Evolutionary conservation across 2,113 vertebrate genomes (phyloP).

Genomic region (Phrynocephalus versicolor): DNA sequence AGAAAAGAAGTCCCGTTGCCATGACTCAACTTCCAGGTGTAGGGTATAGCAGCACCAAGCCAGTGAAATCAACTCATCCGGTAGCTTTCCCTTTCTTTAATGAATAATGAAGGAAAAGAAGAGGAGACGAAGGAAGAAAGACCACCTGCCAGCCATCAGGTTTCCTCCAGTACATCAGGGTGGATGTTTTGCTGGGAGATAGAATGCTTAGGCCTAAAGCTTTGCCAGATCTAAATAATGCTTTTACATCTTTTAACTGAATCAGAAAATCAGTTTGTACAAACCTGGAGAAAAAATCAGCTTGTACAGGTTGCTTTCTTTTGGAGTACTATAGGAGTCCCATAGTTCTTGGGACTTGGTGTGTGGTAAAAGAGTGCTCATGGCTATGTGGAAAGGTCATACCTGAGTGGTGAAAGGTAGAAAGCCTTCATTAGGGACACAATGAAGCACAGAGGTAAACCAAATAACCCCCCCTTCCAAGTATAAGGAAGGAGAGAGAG

Average conservation of each 20-base stretch:
- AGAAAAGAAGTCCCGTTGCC: no score
- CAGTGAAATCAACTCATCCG: no score
- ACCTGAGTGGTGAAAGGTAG: background rate
- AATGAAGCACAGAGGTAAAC: slow-evolving; percentile 13
- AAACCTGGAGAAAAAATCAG: background rate
- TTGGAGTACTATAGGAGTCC: background rate
- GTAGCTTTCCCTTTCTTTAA: background rate
- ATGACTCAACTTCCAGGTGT: no score
- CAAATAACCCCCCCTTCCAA: background rate
- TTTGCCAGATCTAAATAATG: slow-evolving; percentile 19
- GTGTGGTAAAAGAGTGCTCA: background rate
- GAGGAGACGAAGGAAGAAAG: no score
- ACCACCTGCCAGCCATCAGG: background rate
- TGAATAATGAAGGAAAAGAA: background rate
- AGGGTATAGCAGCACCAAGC: background rate
- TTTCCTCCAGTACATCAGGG: background rate
- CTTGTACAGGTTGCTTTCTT: background rate
- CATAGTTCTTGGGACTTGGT: background rate
- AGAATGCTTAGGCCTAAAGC: background rate
- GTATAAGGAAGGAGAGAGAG: background rate
- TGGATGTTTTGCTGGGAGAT: background rate
- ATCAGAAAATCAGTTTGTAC: background rate
- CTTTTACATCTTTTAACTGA: slow-evolving; percentile 28
- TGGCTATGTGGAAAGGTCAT: background rate
- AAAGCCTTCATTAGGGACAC: background rate